These are phyloP conservation scores for Xestia rhomboidea DNA, from an alignment of 2,888 invertebrate genomes.

Conservation along the genomic window DNA sequence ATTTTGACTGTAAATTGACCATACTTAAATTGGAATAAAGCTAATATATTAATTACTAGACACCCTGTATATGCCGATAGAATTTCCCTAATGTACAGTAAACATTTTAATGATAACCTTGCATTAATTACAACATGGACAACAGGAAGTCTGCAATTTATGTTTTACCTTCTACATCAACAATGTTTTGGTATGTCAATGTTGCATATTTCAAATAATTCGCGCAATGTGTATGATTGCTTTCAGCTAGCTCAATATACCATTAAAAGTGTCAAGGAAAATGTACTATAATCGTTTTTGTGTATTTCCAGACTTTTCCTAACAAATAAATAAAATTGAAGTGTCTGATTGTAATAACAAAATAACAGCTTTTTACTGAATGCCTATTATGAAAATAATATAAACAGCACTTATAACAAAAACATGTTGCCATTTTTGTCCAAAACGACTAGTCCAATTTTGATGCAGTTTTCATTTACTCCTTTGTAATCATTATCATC, in stretches of 20 bases:
- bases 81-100: neutral
- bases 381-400: too few species aligned
- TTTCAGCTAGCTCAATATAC: neutral
- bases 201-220: neutral
- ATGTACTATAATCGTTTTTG: neutral
- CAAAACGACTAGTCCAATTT: too few species aligned
- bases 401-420: too few species aligned
- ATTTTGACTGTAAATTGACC: neutral
- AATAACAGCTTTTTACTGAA: too few species aligned
- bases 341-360: too few species aligned
- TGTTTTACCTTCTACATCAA: constrained; percentile 21
- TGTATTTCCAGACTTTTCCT: neutral
- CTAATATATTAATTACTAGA: neutral
- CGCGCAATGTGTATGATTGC: neutral
- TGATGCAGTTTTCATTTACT: too few species aligned
- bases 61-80: neutral
- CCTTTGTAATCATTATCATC: too few species aligned
- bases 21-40: neutral
- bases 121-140: constrained; percentile 32
- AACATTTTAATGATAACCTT: constrained; percentile 16
- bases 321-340: too few species aligned
- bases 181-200: constrained; percentile 29
- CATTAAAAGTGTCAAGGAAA: constrained; percentile 19
- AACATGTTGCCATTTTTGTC: too few species aligned
- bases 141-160: constrained; percentile 44